These are phyloP conservation scores for Camponotus fellah DNA, from an alignment of 2,888 invertebrate species.

Conservation along the genomic window DNA sequence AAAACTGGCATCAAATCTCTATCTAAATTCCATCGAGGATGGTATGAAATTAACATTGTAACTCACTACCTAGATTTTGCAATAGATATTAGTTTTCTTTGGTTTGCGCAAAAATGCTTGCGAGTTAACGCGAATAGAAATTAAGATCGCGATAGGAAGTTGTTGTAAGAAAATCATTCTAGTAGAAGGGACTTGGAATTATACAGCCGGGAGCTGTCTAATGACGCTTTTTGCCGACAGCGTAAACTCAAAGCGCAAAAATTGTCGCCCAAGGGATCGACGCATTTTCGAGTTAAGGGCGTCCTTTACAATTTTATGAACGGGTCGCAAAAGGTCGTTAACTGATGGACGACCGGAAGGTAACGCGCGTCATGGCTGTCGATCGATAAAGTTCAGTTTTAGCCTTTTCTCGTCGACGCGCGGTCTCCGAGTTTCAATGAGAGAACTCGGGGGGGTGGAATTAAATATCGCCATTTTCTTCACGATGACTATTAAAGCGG, in stretches of 20 bases:
- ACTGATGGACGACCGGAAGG: conserved; percentile 30
- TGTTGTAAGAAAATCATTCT: neutral
- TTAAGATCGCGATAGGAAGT: neutral
- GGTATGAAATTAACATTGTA: neutral
- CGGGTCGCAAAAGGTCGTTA: conserved; percentile 14
- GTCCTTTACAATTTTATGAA: conserved; percentile 26
- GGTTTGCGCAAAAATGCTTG: neutral
- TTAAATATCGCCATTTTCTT: conserved; percentile 25
- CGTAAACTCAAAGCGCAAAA: conserved; percentile 34
- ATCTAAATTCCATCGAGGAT: neutral
- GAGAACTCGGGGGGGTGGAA: neutral
- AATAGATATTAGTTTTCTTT: neutral
- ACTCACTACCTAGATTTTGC: neutral
- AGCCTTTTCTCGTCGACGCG: neutral
- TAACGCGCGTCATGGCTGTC: neutral
- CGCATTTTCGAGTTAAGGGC: conserved; percentile 13
- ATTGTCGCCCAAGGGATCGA: neutral
- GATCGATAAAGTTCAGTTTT: conserved; percentile 35
- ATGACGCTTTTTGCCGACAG: conserved; percentile 34
- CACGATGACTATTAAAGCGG: neutral
- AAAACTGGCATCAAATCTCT: neutral
- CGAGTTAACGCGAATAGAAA: neutral
- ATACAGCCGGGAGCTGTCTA: neutral
- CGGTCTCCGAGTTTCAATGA: neutral
- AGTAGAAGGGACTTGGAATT: neutral